Percentiles rank a stretch among this genome's conserved stretches.
Evolutionary conservation across 2,797 vertebrate species (phyloP).

Genomic region (Limosa lapponica): DNA sequence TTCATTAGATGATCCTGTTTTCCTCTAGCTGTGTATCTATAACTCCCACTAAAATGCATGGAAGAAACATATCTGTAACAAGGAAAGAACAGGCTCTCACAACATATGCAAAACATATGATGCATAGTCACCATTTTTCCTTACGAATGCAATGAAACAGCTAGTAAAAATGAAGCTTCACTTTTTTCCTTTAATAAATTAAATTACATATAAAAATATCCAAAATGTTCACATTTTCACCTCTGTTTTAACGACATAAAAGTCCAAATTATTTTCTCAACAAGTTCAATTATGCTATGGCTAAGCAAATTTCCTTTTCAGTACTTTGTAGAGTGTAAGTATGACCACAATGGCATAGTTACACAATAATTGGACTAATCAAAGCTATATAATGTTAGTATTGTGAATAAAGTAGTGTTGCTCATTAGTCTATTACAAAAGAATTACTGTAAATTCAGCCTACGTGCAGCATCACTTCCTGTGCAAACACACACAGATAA

Average conservation of each 20-base stretch:
- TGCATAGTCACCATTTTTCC: neutral
- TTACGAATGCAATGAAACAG: neutral
- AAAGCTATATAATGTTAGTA: slow-evolving; percentile 39
- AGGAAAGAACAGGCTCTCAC: neutral
- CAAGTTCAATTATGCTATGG: neutral
- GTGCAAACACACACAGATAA: slow-evolving; percentile 68
- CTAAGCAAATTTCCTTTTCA: slow-evolving; percentile 21
- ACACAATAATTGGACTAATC: slow-evolving; percentile 47
- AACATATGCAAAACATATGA: neutral
- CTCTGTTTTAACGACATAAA: neutral
- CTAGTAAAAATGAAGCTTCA: neutral
- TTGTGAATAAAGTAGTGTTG: neutral
- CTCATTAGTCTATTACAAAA: slow-evolving; percentile 63
- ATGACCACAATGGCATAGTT: neutral
- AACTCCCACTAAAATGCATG: neutral
- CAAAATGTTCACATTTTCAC: neutral
- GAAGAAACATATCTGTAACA: neutral
- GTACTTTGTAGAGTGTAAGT: neutral
- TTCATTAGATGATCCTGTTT: neutral
- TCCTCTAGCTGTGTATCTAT: neutral
- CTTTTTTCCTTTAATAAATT: neutral
- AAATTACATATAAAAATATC: neutral
- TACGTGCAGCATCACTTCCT: slow-evolving; percentile 62
- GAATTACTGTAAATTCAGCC: slow-evolving; percentile 65
- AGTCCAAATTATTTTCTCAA: slow-evolving; percentile 2